A percentile compares a stretch with the other conserved stretches of the same genome.
Conservation (phyloP, 2,888 invertebrate species). For the Macaria liturata region DNA sequence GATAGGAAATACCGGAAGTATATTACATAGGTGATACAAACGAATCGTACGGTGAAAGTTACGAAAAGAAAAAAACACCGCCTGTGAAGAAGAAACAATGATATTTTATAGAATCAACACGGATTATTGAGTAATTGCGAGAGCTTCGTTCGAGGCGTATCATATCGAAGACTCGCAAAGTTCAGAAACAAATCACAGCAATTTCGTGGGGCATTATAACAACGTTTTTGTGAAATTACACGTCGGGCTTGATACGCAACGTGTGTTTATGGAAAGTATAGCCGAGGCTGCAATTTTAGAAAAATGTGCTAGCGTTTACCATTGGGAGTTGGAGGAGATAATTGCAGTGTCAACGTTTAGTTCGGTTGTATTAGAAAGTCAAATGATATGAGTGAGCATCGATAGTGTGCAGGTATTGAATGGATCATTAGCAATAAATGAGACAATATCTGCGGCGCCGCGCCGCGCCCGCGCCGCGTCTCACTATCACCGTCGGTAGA, state of each 20-base stretch:
- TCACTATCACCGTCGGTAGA: constrained; percentile 52
- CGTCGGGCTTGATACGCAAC: constrained; percentile 56
- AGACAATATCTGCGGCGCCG: constrained; percentile 68
- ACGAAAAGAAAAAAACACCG: constrained; percentile 37
- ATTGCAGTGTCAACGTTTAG: constrained; percentile 44
- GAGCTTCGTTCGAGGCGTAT: constrained; percentile 48
- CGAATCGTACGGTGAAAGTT: constrained; percentile 45
- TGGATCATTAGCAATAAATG: constrained; percentile 77
- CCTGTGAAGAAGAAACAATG: constrained; percentile 37
- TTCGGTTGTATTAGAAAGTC: constrained; percentile 56
- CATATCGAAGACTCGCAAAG: constrained; percentile 61
- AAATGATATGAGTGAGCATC: constrained; percentile 43
- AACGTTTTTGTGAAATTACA: constrained; percentile 76
- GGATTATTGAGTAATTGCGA: constrained; percentile 70
- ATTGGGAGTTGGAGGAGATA: constrained; percentile 28
- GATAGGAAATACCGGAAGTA: constrained; percentile 22
- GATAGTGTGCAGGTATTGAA: constrained; percentile 52
- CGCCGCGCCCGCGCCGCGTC: constrained; percentile 48
- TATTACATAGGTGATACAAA: constrained; percentile 15
- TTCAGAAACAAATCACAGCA: constrained; percentile 72
- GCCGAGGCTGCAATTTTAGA: constrained; percentile 48
- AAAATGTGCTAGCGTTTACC: constrained; percentile 40
- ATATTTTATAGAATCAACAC: constrained; percentile 66
- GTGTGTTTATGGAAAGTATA: constrained; percentile 67
- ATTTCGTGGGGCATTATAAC: constrained; percentile 70